A percentile compares a stretch with the other conserved stretches of the same genome.
Evolutionary conservation across 2,113 vertebrate genomes (phyloP).

Genomic region (Lamprotornis superbus): DNA sequence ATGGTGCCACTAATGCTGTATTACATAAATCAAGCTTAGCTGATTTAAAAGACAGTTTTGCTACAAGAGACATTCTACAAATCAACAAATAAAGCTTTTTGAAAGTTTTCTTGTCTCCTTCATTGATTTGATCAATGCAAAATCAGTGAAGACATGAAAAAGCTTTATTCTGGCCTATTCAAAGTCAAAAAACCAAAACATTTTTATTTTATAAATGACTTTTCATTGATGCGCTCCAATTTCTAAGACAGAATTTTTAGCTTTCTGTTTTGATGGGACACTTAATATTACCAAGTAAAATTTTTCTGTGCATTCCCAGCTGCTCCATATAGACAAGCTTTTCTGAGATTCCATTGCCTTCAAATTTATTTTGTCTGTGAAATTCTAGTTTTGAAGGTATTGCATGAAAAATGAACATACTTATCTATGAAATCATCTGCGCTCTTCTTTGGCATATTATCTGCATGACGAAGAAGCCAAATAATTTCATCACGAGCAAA

Average conservation of each 20-base stretch:
- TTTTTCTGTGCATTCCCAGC: not conserved
- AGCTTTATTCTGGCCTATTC: not conserved
- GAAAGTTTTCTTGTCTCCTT: not conserved
- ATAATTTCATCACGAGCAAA: slow-evolving; percentile 99
- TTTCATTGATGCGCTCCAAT: not conserved
- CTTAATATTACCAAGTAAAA: not conserved
- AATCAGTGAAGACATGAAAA: not conserved
- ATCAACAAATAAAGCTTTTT: not conserved
- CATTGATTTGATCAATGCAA: not conserved
- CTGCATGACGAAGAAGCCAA: slow-evolving; percentile 97
- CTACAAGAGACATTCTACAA: not conserved
- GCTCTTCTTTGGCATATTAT: slow-evolving; percentile 99
- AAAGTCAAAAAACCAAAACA: not conserved
- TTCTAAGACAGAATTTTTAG: not conserved
- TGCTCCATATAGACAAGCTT: not conserved
- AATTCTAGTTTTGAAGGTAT: not conserved
- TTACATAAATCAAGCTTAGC: not conserved
- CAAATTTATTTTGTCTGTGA: not conserved
- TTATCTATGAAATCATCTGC: slow-evolving; percentile 99
- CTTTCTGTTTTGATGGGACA: not conserved
- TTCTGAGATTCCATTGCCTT: not conserved
- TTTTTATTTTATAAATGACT: not conserved
- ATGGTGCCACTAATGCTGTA: not conserved
- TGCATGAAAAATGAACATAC: slow-evolving; percentile 70
- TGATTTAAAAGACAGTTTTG: not conserved